Base-by-base conservation (phyloP, 2,113 vertebrate genomes). In the Okapia johnstoni region DNA sequence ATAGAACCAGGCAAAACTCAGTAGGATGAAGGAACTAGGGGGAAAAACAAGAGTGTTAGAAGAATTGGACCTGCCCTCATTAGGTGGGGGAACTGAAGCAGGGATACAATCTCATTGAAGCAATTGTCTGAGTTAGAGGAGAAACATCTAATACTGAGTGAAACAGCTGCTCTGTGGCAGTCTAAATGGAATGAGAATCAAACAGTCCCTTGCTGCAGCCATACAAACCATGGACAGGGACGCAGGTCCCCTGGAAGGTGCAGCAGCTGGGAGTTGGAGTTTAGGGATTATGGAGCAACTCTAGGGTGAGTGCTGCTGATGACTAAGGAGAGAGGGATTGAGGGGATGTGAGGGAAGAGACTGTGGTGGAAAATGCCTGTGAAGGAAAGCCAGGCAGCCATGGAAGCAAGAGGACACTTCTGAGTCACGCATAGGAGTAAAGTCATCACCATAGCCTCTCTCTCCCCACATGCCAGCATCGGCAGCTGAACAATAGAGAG, bases 401-500 rank as follows among this genome's bases (percentile, higher is more conserved):
- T 36, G 63, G 17, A 70, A 36, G n/a, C 17, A 36, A 36, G n/a
- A 36, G 0, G 5, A 36, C 17, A 70, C n/a, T 70, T 2, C 17
- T 70, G n/a, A 70, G 63, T 70, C 63, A 70, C 0, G 0, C 4
- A 1, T 70, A 66, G n/a, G 63, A n/a, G n/a, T 70, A n/a, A 8
- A 70, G 17, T n/a, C 63, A 36, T 66, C 63, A 66, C 33, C 4
- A 21, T 70, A 36, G 17, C 63, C 7, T n/a, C 63, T 36, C 63
- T 36, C 9, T 70, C n/a, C n/a, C n/a, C n/a, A 70, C n/a, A 36
- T 0, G 17, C n/a, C n/a, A 70, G 19, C 19, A 21, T 11, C 4
- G 1, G 63, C n/a, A 36, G 8, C 4, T 70, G 63, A 36, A 36
- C 63, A 36, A 6, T 9, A 36, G 19, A 70, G n/a, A 70, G n/a